phyloP scores from a whole-genome alignment of 2,113 vertebrate genomes.

The Thamnaconus septentrionalis region DNA sequence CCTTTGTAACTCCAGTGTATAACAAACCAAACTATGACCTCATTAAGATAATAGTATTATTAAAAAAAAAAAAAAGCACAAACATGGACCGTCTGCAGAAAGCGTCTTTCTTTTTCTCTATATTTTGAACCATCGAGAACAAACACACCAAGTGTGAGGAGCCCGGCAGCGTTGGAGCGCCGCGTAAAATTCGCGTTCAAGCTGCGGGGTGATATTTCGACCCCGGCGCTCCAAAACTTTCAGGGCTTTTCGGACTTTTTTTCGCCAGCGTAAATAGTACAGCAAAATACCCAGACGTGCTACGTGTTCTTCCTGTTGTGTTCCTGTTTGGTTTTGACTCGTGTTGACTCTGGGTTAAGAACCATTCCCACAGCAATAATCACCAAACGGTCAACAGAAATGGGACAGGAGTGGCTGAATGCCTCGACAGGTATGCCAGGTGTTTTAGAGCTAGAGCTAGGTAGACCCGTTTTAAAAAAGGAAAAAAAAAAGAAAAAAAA shows the following conservation, averaged over 20 bases:
- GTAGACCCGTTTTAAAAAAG: slow-evolving; percentile 50
- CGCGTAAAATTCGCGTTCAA: slow-evolving; percentile 47
- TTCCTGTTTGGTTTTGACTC: slow-evolving; percentile 67
- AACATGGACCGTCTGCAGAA: slow-evolving; percentile 89
- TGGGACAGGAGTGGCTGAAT: slow-evolving; percentile 57
- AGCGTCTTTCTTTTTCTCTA: slow-evolving; percentile 74
- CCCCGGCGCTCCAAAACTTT: slow-evolving; percentile 56
- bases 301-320: slow-evolving; percentile 68
- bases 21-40: slow-evolving; percentile 99
- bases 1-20: slow-evolving; percentile 96
- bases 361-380: slow-evolving; percentile 78
- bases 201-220: slow-evolving; percentile 36
- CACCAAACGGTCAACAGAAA: slow-evolving; percentile 61
- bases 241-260: slow-evolving; percentile 40
- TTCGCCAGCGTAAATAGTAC: slow-evolving; percentile 60
- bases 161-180: slow-evolving; percentile 73
- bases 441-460: slow-evolving; percentile 67
- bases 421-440: slow-evolving; percentile 60
- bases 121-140: slow-evolving; percentile 69
- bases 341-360: slow-evolving; percentile 74
- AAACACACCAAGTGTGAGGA: slow-evolving; percentile 62
- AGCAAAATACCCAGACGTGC: slow-evolving; percentile 66
- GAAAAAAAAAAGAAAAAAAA: background rate
- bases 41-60: slow-evolving; percentile 99
- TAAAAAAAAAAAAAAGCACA: slow-evolving; percentile 87